These are phyloP conservation scores for Hyles vespertilio DNA, from an alignment of 1,140 invertebrate species.

Conservation along the genomic window DNA sequence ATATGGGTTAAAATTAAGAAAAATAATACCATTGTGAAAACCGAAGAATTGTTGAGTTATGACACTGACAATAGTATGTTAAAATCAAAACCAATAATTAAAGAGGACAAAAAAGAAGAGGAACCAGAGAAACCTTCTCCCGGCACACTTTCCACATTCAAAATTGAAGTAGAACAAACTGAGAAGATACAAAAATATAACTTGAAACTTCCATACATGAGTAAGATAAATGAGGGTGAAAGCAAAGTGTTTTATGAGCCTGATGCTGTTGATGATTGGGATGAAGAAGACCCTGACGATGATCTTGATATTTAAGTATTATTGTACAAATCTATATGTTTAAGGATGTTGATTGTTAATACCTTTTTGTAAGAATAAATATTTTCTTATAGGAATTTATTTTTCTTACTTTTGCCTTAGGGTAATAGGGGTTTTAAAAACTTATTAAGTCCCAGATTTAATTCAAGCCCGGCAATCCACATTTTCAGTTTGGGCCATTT, in stretches of 20 bases:
- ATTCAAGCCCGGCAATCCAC: no score
- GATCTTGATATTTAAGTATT: slow-evolving; percentile 76
- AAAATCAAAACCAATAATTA: slow-evolving; percentile 54
- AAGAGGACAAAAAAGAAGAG: slow-evolving; percentile 51
- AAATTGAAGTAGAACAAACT: slow-evolving; percentile 75
- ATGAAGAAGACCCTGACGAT: slow-evolving; percentile 81
- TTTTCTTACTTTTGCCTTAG: no score
- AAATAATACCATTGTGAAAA: slow-evolving; percentile 69
- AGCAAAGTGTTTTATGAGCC: slow-evolving; percentile 76
- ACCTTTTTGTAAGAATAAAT: not conserved
- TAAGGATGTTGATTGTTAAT: not conserved
- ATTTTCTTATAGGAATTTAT: not conserved
- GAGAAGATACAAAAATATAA: slow-evolving; percentile 75
- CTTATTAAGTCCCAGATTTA: no score
- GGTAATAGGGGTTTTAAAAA: no score
- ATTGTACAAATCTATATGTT: not conserved
- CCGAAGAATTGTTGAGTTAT: slow-evolving; percentile 66
- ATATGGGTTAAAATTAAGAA: slow-evolving; percentile 63
- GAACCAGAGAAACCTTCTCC: slow-evolving; percentile 53
- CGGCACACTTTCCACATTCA: slow-evolving; percentile 75
- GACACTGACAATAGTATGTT: slow-evolving; percentile 42
- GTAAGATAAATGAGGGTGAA: slow-evolving; percentile 64
- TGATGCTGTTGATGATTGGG: slow-evolving; percentile 78
- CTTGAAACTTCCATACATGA: slow-evolving; percentile 76
- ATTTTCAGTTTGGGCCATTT: no score